Evolutionary conservation across 2,113 vertebrate genomes (phyloP).

Genomic region (Salvator merianae): DNA sequence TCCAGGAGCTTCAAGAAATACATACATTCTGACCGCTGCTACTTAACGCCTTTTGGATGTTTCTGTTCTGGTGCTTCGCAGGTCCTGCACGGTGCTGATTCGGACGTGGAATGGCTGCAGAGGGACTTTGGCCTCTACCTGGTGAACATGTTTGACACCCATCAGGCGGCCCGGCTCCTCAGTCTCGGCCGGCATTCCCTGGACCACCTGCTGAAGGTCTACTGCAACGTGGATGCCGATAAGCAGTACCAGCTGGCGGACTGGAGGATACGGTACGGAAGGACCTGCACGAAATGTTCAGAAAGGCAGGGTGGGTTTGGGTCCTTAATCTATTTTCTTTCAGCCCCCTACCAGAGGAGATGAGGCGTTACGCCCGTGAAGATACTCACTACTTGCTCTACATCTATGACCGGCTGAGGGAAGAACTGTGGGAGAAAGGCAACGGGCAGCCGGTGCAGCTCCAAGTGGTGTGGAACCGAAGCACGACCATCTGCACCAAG

Average conservation of each 20-base stretch:
- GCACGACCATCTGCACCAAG: slow-evolving; percentile 90
- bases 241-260: slow-evolving; percentile 97
- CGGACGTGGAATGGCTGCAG: slow-evolving; percentile 96
- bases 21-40: too few relatives aligned
- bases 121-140: slow-evolving; percentile 94
- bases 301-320: neutral
- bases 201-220: slow-evolving; percentile 88
- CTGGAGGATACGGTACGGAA: slow-evolving; percentile 91
- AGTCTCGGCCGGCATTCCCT: slow-evolving; percentile 90
- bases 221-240: slow-evolving; percentile 85
- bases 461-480: slow-evolving; percentile 90
- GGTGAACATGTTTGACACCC: slow-evolving; percentile 95
- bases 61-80: slow-evolving; percentile 44
- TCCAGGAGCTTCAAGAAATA: too few relatives aligned
- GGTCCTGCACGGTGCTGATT: slow-evolving; percentile 96
- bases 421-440: slow-evolving; percentile 79
- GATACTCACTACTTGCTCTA: slow-evolving; percentile 97
- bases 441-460: slow-evolving; percentile 81
- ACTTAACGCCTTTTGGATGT: too few relatives aligned
- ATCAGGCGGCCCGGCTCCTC: slow-evolving; percentile 90
- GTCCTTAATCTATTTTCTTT: slow-evolving; percentile 7
- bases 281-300: rapidly evolving
- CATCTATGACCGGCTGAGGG: slow-evolving; percentile 87
- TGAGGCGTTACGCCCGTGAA: slow-evolving; percentile 87
- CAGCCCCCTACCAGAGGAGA: slow-evolving; percentile 94